Percentiles rank a stretch among this genome's conserved stretches.
Conservation (phyloP, 2,113 vertebrate species). For the Notarius quadriscutis region DNA sequence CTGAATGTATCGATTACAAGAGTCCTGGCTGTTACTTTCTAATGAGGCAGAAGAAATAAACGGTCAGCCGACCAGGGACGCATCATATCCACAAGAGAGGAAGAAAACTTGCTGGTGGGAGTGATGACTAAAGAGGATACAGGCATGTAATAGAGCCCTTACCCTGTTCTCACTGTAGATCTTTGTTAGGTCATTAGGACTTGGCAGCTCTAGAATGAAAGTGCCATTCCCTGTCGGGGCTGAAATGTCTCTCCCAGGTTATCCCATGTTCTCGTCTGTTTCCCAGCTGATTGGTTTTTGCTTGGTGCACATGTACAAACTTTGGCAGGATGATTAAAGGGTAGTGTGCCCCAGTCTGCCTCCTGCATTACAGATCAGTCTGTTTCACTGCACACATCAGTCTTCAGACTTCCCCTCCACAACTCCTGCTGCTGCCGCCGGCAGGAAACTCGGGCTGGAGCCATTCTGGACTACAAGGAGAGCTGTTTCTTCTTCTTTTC, state of each 20-base stretch:
- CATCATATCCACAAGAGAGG: not conserved
- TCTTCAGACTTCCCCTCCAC: not conserved
- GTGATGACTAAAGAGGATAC: conserved; percentile 41
- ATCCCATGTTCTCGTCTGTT: not conserved
- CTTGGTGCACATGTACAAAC: conserved; percentile 35
- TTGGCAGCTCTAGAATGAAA: not conserved
- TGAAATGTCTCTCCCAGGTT: conserved; percentile 26
- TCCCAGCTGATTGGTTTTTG: conserved; percentile 27
- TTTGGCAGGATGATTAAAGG: conserved; percentile 42
- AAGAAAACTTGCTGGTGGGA: conserved; percentile 44
- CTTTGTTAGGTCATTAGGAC: conserved; percentile 36
- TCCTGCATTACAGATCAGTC: conserved; percentile 35
- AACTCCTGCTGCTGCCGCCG: not conserved
- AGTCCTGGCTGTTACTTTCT: conserved; percentile 44
- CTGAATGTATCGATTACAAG: conserved; percentile 43
- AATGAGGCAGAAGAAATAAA: conserved; percentile 56
- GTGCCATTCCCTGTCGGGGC: conserved; percentile 5
- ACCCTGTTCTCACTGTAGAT: conserved; percentile 28
- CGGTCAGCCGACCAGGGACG: conserved; percentile 6
- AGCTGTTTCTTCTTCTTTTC: conserved; percentile 9
- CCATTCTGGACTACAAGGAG: conserved; percentile 9
- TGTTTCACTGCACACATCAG: conserved; percentile 22
- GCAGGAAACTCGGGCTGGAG: conserved; percentile 10
- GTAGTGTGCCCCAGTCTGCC: not conserved
- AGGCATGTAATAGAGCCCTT: conserved; percentile 36